Base-by-base conservation (phyloP, 2,888 invertebrate species). In the Autographa gamma region DNA sequence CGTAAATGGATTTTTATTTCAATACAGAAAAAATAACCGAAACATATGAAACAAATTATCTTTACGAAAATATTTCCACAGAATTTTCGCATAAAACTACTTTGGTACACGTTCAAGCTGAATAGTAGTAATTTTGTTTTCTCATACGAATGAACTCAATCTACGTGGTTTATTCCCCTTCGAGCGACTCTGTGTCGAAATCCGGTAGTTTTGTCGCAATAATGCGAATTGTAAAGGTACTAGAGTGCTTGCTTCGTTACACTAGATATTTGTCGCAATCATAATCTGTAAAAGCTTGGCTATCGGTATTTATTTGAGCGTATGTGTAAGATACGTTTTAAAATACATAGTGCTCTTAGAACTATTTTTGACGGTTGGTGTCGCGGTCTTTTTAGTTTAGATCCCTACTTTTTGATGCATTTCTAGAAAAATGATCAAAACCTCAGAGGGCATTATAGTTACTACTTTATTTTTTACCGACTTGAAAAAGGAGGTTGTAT, bases 81-180 rank as follows among this genome's bases (percentile, higher is more conserved):
- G 54, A 56, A 56, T 54, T 54, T 13, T 11, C n/a, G 38, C 32
- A 25, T 66, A 60, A 63, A 72, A 68, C 67, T 64, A 56, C 52
- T 19, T 38, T 41, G 25, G 60, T 34, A 14, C 31, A 43, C 14
- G 56, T 77, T 52, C 59, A 56, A 14, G 32, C n/a, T 18, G 25
- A 70, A 78, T 68, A 43, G 16, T 48, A 63, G 68, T 70, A 54
- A 70, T 79, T 76, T 68, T 66, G 19, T 70, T 71, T 71, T 58
- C 60, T 71, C 62, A 60, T 71, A 60, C 64, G 61, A 80, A 73
- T 69, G 66, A 25, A 19, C 34, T 60, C 66, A 59, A 77, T 77
- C 43, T 54, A 69, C 62, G 73, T 69, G 54, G 63, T 60, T 68
- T 67, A 68, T 77, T 68, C 77, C 67, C 77, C 71, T 73, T 34